These are phyloP conservation scores for Biston betularia DNA, from an alignment of 2,888 invertebrate species.

Conservation along the genomic window DNA sequence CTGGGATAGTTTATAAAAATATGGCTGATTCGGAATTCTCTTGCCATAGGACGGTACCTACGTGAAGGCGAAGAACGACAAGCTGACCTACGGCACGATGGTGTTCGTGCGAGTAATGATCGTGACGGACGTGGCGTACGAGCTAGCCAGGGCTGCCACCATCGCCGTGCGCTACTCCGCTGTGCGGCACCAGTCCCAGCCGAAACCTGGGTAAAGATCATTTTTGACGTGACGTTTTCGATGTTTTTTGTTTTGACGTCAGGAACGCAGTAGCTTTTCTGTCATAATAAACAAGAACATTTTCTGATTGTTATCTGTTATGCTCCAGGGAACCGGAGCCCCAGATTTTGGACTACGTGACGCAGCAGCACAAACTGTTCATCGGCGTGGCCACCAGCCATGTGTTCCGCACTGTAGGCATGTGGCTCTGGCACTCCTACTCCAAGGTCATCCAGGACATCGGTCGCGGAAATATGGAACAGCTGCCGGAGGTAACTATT, in stretches of 20 bases:
- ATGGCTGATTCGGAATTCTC: too few species aligned
- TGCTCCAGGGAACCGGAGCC: constrained; percentile 90
- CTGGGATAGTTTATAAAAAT: too few species aligned
- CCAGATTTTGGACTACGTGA: constrained; percentile 96
- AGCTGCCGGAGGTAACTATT: constrained; percentile 91
- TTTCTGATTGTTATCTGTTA: neutral
- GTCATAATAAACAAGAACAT: neutral
- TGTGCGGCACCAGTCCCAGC: constrained; percentile 94
- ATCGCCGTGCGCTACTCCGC: constrained; percentile 96
- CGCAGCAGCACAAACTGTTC: constrained; percentile 96
- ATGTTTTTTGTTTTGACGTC: too few species aligned
- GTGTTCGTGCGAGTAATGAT: constrained; percentile 95
- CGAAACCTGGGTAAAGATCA: constrained; percentile 88
- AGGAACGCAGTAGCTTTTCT: too few species aligned
- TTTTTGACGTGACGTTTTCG: too few species aligned
- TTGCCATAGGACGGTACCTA: constrained; percentile 91
- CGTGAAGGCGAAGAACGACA: constrained; percentile 91
- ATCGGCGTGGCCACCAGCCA: constrained; percentile 93
- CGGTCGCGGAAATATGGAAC: constrained; percentile 91
- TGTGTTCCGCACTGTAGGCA: constrained; percentile 90
- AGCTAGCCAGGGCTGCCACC: constrained; percentile 92
- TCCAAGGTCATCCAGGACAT: constrained; percentile 91
- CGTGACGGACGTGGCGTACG: constrained; percentile 89
- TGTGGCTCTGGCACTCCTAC: constrained; percentile 93
- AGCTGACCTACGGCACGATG: constrained; percentile 95